phyloP scores from a whole-genome alignment of 2,888 invertebrate genomes.

The Lutraria lutraria region DNA sequence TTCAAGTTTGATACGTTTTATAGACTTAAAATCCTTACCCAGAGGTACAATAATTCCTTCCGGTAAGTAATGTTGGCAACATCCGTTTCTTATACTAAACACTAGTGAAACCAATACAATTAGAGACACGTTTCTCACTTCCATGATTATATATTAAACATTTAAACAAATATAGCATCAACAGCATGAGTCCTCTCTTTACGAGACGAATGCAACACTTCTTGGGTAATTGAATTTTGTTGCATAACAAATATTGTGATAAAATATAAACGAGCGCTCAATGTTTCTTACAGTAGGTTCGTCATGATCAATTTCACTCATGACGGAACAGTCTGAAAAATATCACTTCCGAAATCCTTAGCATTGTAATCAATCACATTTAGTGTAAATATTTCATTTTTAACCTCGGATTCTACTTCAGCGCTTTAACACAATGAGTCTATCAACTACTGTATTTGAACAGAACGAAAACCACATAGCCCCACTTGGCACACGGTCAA shows the following conservation, averaged over 20 bases:
- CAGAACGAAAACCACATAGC: slow-evolving; percentile 14
- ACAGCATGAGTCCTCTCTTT: neutral
- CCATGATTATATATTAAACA: neutral
- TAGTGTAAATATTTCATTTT: slow-evolving; percentile 5
- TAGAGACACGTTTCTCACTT: neutral
- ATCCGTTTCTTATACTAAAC: neutral
- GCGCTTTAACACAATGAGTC: neutral
- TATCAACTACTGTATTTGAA: slow-evolving; percentile 10
- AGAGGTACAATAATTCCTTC: slow-evolving; percentile 57
- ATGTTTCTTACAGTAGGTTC: neutral
- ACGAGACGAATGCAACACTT: slow-evolving; percentile 4
- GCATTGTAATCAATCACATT: slow-evolving; percentile 15
- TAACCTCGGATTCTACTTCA: neutral
- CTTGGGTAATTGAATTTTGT: neutral
- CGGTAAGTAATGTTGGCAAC: slow-evolving; percentile 41
- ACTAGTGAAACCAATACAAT: neutral
- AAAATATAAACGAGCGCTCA: neutral
- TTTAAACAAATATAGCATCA: neutral
- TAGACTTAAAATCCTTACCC: slow-evolving; percentile 47
- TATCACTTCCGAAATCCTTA: slow-evolving; percentile 13
- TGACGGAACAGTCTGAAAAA: slow-evolving; percentile 3
- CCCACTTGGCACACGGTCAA: slow-evolving; percentile 27
- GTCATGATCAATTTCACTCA: slow-evolving; percentile 15
- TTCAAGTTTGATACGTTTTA: neutral
- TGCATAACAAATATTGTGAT: slow-evolving; percentile 18